A percentile compares a stretch with the other conserved stretches of the same genome.
Conservation (phyloP, 2,797 vertebrate genomes). For the Poeciliopsis presidionis region DNA sequence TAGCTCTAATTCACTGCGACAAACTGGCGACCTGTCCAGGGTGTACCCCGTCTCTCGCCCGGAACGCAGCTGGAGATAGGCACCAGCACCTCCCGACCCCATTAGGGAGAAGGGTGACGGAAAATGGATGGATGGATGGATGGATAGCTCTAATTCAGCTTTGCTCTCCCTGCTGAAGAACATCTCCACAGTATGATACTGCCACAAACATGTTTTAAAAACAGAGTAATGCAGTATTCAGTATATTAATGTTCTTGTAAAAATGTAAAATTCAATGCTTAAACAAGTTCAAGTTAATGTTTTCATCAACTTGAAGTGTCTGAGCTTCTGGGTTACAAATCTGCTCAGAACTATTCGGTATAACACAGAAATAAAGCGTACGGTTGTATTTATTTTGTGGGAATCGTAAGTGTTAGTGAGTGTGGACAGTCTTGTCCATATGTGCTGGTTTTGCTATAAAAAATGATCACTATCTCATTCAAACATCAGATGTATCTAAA, state of each 20-base stretch:
- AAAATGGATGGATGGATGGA: too few relatives aligned
- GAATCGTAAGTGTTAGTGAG: background rate
- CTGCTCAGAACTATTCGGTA: background rate
- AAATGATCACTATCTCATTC: background rate
- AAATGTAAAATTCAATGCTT: background rate
- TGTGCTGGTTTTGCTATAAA: background rate
- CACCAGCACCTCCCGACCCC: too few relatives aligned
- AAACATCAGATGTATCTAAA: slow-evolving; percentile 32
- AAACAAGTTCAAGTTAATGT: background rate
- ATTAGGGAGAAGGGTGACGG: too few relatives aligned
- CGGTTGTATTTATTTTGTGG: background rate
- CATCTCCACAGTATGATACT: background rate
- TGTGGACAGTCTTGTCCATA: background rate
- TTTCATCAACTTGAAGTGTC: background rate
- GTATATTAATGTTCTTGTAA: background rate
- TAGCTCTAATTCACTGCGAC: background rate
- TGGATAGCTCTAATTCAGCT: background rate
- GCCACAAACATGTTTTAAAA: background rate
- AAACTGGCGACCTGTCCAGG: too few relatives aligned
- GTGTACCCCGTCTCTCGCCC: too few relatives aligned
- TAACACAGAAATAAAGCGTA: background rate
- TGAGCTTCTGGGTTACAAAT: too few relatives aligned
- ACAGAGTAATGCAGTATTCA: background rate
- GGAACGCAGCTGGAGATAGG: too few relatives aligned
- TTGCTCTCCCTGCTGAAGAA: background rate